phyloP scores from a whole-genome alignment of 2,797 vertebrate species.

The Fringilla coelebs region DNA sequence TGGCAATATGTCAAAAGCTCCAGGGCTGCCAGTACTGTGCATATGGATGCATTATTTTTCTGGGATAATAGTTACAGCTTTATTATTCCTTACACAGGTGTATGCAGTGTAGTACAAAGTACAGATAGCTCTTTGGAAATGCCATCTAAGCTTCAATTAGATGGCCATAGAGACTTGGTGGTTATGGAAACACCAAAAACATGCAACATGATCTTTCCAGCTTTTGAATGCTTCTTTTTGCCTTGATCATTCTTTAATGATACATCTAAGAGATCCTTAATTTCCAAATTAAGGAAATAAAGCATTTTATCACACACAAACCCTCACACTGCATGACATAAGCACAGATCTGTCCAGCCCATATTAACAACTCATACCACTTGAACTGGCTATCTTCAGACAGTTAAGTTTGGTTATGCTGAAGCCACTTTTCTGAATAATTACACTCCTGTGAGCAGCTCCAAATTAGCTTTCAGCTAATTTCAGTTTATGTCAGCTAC shows the following conservation, averaged over 20 bases:
- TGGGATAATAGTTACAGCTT: not conserved
- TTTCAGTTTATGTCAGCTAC: not conserved
- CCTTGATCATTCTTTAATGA: not conserved
- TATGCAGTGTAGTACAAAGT: not conserved
- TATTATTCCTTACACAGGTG: not conserved
- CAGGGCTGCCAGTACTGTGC: not conserved
- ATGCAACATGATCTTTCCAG: not conserved
- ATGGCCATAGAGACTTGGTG: not conserved
- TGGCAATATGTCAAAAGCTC: not conserved
- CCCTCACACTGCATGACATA: not conserved
- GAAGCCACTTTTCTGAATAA: not conserved
- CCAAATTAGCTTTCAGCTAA: not conserved
- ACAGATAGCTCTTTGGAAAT: not conserved
- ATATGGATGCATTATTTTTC: not conserved
- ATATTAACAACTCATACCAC: not conserved
- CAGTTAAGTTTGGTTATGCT: not conserved
- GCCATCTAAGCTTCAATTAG: not conserved
- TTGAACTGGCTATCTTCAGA: not conserved
- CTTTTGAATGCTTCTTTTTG: not conserved
- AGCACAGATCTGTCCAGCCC: not conserved
- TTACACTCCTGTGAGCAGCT: not conserved
- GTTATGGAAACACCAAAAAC: not conserved
- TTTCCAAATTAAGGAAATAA: not conserved
- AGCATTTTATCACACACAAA: not conserved
- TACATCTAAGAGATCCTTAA: not conserved